Conservation (phyloP, 2,113 vertebrate species). For the Dicrurus megarhynchus region DNA sequence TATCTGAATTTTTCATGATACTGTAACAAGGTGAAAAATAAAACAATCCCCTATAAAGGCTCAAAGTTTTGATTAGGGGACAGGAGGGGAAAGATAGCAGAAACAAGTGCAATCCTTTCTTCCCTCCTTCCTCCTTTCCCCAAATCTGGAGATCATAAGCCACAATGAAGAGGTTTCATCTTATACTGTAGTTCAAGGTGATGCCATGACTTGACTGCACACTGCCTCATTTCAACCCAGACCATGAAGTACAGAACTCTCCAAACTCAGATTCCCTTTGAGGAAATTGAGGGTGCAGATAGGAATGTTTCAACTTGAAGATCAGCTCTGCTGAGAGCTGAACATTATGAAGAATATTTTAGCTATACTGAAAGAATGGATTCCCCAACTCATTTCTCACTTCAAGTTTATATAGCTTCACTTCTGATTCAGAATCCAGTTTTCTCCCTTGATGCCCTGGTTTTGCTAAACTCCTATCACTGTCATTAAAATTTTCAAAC, state of each 20-base stretch:
- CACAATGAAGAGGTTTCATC: neutral
- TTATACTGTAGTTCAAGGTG: neutral
- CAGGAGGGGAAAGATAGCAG: neutral
- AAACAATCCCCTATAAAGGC: neutral
- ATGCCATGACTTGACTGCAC: accelerated
- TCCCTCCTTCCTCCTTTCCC: neutral
- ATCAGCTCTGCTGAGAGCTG: neutral
- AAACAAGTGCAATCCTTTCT: neutral
- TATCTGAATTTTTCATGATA: neutral
- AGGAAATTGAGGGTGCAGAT: neutral
- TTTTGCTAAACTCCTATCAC: neutral
- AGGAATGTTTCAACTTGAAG: neutral
- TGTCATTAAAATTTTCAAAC: neutral
- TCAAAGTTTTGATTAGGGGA: neutral
- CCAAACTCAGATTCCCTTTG: neutral
- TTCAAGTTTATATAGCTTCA: neutral
- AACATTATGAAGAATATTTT: neutral
- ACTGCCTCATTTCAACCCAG: neutral
- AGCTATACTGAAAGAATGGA: neutral
- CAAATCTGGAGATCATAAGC: neutral
- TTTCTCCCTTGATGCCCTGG: neutral
- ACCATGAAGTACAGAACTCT: neutral
- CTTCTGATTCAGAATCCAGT: neutral
- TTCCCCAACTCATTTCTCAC: neutral
- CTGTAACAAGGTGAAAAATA: neutral